Percentiles rank a stretch among this genome's conserved stretches.
Conservation (phyloP, 2,888 invertebrate species). For the Terebella lapidaria region DNA sequence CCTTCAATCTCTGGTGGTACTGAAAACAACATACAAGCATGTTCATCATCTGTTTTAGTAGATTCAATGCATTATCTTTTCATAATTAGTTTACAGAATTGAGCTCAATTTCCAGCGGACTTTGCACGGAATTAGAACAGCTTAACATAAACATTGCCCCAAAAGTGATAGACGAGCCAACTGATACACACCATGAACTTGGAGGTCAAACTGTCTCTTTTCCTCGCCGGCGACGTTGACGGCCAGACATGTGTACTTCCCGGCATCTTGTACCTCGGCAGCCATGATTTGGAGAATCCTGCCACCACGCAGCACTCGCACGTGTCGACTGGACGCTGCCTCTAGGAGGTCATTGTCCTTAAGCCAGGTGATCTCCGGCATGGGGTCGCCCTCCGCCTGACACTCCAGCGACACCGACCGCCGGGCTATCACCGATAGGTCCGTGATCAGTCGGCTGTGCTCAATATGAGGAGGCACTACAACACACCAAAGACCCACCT, state of each 20-base stretch:
- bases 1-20: slow-evolving; percentile 34
- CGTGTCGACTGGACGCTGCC: slow-evolving; percentile 4
- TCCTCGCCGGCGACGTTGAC: slow-evolving; percentile 55
- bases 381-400: slow-evolving; percentile 49
- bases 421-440: slow-evolving; percentile 19
- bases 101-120: too few species aligned
- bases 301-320: slow-evolving; percentile 13
- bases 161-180: too few species aligned
- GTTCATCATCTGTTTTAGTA: too few species aligned
- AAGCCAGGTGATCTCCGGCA: slow-evolving; percentile 53
- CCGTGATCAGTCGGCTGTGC: slow-evolving; percentile 22
- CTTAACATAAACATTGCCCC: too few species aligned
- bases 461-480: slow-evolving; percentile 47
- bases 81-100: too few species aligned
- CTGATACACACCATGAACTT: slow-evolving; percentile 38
- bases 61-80: too few species aligned
- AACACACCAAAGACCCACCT: too few species aligned
- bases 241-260: slow-evolving; percentile 54
- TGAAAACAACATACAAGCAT: slow-evolving; percentile 15
- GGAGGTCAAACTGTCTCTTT: slow-evolving; percentile 30
- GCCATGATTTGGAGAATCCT: slow-evolving; percentile 24
- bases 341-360: slow-evolving; percentile 39
- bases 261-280: slow-evolving; percentile 48
- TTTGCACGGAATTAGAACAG: too few species aligned
- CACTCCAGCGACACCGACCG: slow-evolving; percentile 43